phyloP scores from a whole-genome alignment of 2,113 vertebrate genomes.

The Columbina picui region DNA sequence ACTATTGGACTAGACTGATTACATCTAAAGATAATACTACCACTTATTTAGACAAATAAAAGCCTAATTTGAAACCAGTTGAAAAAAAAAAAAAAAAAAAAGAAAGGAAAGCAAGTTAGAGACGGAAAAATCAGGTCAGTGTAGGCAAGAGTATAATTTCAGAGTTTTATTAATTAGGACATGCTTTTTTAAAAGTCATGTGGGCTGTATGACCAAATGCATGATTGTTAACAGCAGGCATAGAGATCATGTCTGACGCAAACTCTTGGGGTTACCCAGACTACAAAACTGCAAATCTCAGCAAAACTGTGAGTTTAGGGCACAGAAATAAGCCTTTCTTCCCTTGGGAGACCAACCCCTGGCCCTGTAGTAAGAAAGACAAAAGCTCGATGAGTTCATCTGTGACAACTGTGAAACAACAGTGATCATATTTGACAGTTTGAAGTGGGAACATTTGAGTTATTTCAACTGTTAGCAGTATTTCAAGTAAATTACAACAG shows the following conservation, averaged over 20 bases:
- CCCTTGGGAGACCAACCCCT: not conserved
- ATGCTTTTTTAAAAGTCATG: not conserved
- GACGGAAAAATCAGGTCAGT: not conserved
- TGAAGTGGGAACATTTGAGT: constrained; percentile 27
- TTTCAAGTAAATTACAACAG: constrained; percentile 9
- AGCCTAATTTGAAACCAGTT: not conserved
- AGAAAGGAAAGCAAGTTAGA: not conserved
- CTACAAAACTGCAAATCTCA: not conserved
- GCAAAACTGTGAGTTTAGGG: not conserved
- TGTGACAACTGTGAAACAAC: not conserved
- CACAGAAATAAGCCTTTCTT: not conserved
- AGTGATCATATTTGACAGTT: not conserved
- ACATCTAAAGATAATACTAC: not conserved
- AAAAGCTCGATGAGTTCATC: not conserved
- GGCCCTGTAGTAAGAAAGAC: not conserved
- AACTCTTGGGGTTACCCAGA: not conserved
- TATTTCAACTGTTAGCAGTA: not conserved
- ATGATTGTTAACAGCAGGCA: constrained; percentile 26
- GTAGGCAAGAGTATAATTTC: not conserved
- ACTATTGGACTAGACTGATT: not conserved
- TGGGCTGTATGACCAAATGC: not conserved
- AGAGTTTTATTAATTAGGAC: constrained; percentile 18
- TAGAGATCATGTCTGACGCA: not conserved
- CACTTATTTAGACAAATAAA: not conserved
- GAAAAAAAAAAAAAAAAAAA: not conserved